Evolutionary conservation across 2,113 vertebrate genomes (phyloP).

Genomic region (Sorex araneus): DNA sequence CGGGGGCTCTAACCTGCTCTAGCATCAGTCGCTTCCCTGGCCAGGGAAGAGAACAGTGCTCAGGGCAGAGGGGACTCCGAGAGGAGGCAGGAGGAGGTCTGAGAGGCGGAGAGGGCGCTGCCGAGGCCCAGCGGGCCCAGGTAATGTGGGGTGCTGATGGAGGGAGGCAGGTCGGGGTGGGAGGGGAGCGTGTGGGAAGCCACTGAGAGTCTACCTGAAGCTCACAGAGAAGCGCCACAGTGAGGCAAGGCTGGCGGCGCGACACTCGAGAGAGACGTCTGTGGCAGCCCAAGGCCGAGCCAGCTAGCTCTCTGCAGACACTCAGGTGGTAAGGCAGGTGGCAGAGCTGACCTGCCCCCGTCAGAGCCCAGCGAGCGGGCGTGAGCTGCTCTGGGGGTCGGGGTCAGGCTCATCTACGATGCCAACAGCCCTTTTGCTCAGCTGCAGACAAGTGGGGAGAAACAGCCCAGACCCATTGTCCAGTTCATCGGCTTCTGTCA

Average conservation of each 20-base stretch:
- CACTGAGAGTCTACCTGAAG: background rate
- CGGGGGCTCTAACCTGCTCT: too few species aligned
- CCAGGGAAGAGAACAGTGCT: too few species aligned
- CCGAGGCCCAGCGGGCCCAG: too few species aligned
- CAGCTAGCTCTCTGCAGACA: background rate
- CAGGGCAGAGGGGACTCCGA: too few species aligned
- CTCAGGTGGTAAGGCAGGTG: background rate
- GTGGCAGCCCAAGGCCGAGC: background rate
- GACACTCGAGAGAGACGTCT: background rate
- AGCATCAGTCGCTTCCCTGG: too few species aligned
- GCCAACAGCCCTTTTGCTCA: too few species aligned
- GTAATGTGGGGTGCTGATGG: too few species aligned
- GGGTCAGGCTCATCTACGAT: background rate
- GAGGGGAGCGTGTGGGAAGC: too few species aligned
- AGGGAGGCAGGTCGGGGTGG: background rate
- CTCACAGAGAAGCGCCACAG: background rate
- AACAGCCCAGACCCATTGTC: background rate
- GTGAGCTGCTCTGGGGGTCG: background rate
- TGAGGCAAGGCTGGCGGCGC: background rate
- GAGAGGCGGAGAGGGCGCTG: too few species aligned
- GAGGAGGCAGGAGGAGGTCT: too few species aligned
- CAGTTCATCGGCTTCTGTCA: background rate
- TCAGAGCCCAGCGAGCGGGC: background rate
- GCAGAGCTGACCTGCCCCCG: background rate
- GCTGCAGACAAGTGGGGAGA: too few species aligned